Conservation (phyloP, 2,888 invertebrate genomes). For the Eupithecia abbreviata region DNA sequence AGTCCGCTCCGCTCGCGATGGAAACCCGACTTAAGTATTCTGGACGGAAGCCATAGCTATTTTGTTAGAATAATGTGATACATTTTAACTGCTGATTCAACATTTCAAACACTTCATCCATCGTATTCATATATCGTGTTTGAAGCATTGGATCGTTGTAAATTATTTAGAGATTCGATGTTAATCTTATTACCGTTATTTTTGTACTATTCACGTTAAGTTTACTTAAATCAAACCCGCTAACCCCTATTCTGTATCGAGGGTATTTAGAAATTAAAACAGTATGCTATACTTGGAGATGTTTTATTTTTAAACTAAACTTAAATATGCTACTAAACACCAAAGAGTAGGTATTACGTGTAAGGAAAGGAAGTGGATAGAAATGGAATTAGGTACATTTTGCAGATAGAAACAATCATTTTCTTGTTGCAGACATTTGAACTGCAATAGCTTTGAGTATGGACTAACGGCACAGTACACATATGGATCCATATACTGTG, state of each 20-base stretch:
- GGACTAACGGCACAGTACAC: too few species aligned
- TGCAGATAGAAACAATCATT: neutral
- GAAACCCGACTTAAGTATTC: neutral
- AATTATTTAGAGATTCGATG: constrained; percentile 60
- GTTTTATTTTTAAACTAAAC: constrained; percentile 69
- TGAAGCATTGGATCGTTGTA: constrained; percentile 49
- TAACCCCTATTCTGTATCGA: constrained; percentile 82
- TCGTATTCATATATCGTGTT: constrained; percentile 12
- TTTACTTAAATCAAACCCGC: constrained; percentile 79
- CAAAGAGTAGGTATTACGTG: neutral
- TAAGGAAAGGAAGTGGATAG: neutral
- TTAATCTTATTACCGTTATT: constrained; percentile 67
- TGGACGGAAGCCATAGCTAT: constrained; percentile 7
- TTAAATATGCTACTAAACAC: neutral
- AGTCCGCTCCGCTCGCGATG: too few species aligned
- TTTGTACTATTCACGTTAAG: constrained; percentile 80
- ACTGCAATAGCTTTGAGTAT: too few species aligned
- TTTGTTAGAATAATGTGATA: constrained; percentile 57
- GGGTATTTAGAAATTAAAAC: constrained; percentile 84
- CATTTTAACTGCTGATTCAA: constrained; percentile 51
- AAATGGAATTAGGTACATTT: neutral
- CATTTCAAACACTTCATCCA: constrained; percentile 52
- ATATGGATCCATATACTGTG: too few species aligned
- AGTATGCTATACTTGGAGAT: constrained; percentile 77
- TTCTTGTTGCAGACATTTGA: neutral